A percentile compares a stretch with the other conserved stretches of the same genome.
Conservation (phyloP, 2,888 invertebrate genomes). For the Eupithecia abbreviata region DNA sequence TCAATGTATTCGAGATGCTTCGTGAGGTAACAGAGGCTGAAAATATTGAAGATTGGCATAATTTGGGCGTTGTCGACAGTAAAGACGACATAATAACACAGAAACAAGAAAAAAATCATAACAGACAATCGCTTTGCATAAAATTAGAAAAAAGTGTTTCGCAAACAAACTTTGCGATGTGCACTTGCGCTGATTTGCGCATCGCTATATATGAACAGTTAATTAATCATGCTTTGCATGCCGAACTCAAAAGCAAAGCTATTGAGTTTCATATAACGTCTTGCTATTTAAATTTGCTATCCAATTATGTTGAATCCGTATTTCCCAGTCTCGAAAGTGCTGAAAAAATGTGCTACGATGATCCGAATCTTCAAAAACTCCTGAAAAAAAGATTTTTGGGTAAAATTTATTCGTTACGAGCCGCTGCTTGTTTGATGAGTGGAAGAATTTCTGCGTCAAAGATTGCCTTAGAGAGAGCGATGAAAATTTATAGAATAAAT, state of each 20-base stretch:
- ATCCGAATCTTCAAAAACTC: constrained; percentile 44
- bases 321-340: constrained; percentile 65
- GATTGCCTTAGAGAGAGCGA: constrained; percentile 62
- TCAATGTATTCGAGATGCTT: constrained; percentile 63
- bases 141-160: constrained; percentile 70
- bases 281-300: constrained; percentile 63
- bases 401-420: constrained; percentile 67
- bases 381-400: constrained; percentile 65
- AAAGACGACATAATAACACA: constrained; percentile 54
- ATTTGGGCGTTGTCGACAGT: constrained; percentile 67
- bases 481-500: constrained; percentile 64
- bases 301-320: constrained; percentile 59
- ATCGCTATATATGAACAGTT: constrained; percentile 71
- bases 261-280: constrained; percentile 67
- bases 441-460: constrained; percentile 62
- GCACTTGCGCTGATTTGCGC: constrained; percentile 71
- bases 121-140: constrained; percentile 54
- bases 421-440: constrained; percentile 60
- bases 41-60: constrained; percentile 64
- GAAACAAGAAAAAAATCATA: constrained; percentile 47
- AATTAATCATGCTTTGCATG: constrained; percentile 70
- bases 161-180: constrained; percentile 64
- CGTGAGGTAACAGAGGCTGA: constrained; percentile 68
- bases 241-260: constrained; percentile 68
- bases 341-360: constrained; percentile 57